Conservation (phyloP, 2,888 invertebrate genomes). For the Malacosoma neustria region DNA sequence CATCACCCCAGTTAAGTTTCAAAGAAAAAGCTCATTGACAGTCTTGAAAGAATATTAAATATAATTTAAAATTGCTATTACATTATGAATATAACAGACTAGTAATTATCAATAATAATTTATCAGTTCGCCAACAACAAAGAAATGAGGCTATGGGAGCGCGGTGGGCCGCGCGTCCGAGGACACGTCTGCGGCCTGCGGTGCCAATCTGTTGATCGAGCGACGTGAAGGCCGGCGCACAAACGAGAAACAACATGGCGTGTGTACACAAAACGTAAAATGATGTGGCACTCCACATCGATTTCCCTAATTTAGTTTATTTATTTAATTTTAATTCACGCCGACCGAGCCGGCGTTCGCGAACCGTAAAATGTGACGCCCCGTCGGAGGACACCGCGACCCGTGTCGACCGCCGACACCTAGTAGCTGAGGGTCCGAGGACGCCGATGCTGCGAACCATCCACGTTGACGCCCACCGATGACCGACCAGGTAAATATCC, state of each 20-base stretch:
- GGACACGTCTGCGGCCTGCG: conserved; percentile 19
- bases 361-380: conserved; percentile 14
- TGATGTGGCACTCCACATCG: conserved; percentile 31
- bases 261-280: conserved; percentile 38
- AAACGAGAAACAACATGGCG: conserved; percentile 34
- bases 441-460: conserved; percentile 10
- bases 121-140: no score
- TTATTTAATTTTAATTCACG: conserved; percentile 10
- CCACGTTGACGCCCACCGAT: conserved; percentile 17
- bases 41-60: no score
- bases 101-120: no score
- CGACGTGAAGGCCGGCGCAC: conserved; percentile 29
- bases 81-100: no score
- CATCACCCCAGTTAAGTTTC: no score
- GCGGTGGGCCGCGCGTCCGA: conserved; percentile 13
- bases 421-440: conserved; percentile 10
- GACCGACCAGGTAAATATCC: conserved; percentile 22
- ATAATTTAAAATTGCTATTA: no score
- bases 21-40: no score
- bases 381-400: not conserved
- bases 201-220: conserved; percentile 49
- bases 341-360: conserved; percentile 13
- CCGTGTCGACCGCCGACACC: not conserved
- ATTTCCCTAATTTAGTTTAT: conserved; percentile 10
- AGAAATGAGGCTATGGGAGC: no score